Evolutionary conservation across 2,797 vertebrate species (phyloP).

Genomic region (Poecilia picta): DNA sequence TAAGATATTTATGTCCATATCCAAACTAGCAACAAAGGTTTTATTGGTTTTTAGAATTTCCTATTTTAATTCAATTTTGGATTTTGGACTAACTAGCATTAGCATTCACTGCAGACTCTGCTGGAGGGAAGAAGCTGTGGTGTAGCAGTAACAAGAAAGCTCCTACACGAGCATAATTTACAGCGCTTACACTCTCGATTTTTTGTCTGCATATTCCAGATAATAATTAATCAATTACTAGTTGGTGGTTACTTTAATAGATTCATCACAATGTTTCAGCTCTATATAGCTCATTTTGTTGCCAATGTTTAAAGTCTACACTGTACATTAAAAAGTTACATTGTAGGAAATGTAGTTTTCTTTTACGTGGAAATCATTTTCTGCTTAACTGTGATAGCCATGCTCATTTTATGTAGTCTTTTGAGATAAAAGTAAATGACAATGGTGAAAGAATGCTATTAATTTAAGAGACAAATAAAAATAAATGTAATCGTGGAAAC

Average conservation of each 20-base stretch:
- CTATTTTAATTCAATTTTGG: not conserved
- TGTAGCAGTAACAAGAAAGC: too few relatives aligned
- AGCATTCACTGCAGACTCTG: too few relatives aligned
- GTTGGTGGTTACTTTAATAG: too few relatives aligned
- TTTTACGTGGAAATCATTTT: not conserved
- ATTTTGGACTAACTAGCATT: not conserved
- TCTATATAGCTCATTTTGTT: not conserved
- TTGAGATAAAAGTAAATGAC: not conserved
- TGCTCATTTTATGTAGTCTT: not conserved
- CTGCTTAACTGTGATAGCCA: not conserved
- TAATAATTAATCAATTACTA: too few relatives aligned
- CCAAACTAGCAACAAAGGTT: too few relatives aligned
- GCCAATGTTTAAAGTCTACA: not conserved
- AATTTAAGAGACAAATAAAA: conserved; percentile 11
- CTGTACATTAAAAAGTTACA: not conserved
- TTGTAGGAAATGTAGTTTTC: not conserved
- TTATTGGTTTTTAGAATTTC: too few relatives aligned
- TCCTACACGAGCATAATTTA: too few relatives aligned
- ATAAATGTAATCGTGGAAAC: conserved; percentile 40
- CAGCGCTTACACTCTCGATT: too few relatives aligned
- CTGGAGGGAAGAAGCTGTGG: too few relatives aligned
- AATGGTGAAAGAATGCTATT: not conserved
- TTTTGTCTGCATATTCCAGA: too few relatives aligned
- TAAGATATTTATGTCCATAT: too few relatives aligned
- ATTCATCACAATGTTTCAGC: too few relatives aligned